These are phyloP conservation scores for Drosophila rellima DNA, from an alignment of 2,888 invertebrate species.

Conservation along the genomic window DNA sequence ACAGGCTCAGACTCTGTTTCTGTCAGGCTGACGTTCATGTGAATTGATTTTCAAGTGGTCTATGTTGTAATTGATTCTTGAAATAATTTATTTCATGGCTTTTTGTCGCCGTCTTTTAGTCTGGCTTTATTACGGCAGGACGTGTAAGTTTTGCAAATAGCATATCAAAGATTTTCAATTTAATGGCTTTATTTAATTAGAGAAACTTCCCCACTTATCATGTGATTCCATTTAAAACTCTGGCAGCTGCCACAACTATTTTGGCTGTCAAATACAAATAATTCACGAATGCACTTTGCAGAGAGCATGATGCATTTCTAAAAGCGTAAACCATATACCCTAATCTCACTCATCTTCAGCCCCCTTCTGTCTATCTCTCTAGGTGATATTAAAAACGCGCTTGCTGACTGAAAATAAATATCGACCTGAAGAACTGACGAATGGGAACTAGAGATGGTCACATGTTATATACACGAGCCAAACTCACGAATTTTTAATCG, in stretches of 20 bases:
- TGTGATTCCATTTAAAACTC: constrained; percentile 46
- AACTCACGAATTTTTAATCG: no score
- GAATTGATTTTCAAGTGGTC: constrained; percentile 76
- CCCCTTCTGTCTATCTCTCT: neutral
- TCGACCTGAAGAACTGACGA: constrained; percentile 34
- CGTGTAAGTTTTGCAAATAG: constrained; percentile 58
- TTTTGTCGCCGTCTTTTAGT: constrained; percentile 65
- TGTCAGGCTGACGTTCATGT: constrained; percentile 65
- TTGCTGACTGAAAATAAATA: constrained; percentile 58
- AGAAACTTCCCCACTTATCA: constrained; percentile 37
- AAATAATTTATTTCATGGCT: constrained; percentile 75
- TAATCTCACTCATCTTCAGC: constrained; percentile 8
- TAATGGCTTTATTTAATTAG: constrained; percentile 63
- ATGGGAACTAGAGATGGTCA: constrained; percentile 9
- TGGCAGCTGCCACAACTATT: constrained; percentile 33
- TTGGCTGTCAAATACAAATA: constrained; percentile 39
- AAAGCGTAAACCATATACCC: constrained; percentile 9
- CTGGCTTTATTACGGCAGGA: constrained; percentile 33
- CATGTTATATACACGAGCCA: neutral
- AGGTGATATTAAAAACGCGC: constrained; percentile 61
- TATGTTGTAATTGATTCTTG: constrained; percentile 78
- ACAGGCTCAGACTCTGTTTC: constrained; percentile 41
- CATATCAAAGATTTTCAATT: constrained; percentile 41
- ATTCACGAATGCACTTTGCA: constrained; percentile 54
- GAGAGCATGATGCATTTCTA: constrained; percentile 29